These are phyloP conservation scores for Bembecia ichneumoniformis DNA, from an alignment of 2,888 invertebrate genomes.

Conservation along the genomic window DNA sequence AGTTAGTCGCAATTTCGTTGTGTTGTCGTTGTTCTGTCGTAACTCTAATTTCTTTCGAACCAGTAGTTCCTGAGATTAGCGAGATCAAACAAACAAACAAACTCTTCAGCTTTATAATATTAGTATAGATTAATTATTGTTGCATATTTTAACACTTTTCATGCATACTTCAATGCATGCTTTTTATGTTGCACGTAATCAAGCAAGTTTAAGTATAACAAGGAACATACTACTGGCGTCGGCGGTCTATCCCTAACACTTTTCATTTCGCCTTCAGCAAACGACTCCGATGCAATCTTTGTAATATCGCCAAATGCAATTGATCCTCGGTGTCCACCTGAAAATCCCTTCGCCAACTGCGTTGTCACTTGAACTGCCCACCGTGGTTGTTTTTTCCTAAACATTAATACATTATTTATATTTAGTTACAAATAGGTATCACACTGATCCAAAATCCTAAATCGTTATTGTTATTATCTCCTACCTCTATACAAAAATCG, in stretches of 20 bases:
- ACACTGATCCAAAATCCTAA: not conserved
- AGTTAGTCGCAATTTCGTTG: no score
- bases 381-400: slow-evolving; percentile 28
- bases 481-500: no score
- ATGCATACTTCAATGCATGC: no score
- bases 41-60: no score
- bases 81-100: no score
- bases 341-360: slow-evolving; percentile 30
- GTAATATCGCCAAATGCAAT: slow-evolving; percentile 41
- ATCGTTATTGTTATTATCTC: no score
- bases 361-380: slow-evolving; percentile 35
- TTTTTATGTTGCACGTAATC: no score
- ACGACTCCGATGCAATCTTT: slow-evolving; percentile 25
- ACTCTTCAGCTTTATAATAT: no score
- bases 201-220: not conserved
- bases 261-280: slow-evolving; percentile 39
- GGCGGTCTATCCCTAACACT: slow-evolving; percentile 43
- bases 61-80: no score
- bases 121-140: no score
- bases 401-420: not conserved
- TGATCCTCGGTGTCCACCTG: slow-evolving; percentile 12
- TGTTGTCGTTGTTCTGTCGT: no score
- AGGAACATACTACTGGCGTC: slow-evolving; percentile 46
- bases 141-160: no score
- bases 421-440: not conserved